Evolutionary conservation across 2,888 invertebrate species (phyloP).

Genomic region (Caenorhabditis imperialis): DNA sequence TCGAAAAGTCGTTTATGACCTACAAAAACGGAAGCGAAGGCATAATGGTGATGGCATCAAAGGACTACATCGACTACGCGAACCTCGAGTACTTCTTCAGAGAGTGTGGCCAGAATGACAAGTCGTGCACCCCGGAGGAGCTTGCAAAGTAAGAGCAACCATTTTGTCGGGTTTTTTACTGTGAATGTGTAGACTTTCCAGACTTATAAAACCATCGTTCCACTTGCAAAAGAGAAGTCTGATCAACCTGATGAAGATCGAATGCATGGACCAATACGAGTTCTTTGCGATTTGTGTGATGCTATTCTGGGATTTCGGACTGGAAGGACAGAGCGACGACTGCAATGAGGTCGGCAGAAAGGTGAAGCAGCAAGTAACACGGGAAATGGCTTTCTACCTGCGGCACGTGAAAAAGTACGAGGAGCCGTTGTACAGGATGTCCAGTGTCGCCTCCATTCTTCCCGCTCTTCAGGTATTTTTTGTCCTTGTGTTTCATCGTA

Average conservation of each 20-base stretch:
- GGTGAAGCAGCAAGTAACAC: slow-evolving; percentile 38
- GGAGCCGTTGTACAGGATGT: slow-evolving; percentile 41
- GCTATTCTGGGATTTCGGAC: slow-evolving; percentile 57
- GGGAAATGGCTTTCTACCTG: slow-evolving; percentile 55
- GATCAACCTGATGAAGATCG: slow-evolving; percentile 45
- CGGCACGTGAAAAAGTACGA: slow-evolving; percentile 45
- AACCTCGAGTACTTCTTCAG: slow-evolving; percentile 50
- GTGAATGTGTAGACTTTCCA: slow-evolving; percentile 27
- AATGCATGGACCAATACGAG: slow-evolving; percentile 47
- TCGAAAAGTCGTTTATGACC: slow-evolving; percentile 28
- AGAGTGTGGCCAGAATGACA: slow-evolving; percentile 21
- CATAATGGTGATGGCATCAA: slow-evolving; percentile 44
- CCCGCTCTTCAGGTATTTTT: slow-evolving; percentile 47
- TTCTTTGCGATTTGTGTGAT: slow-evolving; percentile 51
- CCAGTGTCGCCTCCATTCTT: slow-evolving; percentile 40
- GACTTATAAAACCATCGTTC: slow-evolving; percentile 56
- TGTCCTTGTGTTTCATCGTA: too few species aligned
- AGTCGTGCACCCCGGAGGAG: slow-evolving; percentile 38
- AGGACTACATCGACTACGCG: slow-evolving; percentile 50
- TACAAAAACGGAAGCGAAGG: slow-evolving; percentile 16
- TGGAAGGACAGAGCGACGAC: slow-evolving; percentile 50
- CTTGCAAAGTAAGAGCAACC: slow-evolving; percentile 18
- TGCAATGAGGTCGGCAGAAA: slow-evolving; percentile 42
- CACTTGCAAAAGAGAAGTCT: slow-evolving; percentile 47
- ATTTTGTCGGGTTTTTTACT: neutral